Evolutionary conservation across 2,888 invertebrate genomes (phyloP).

Genomic region (Ectobius pallidus): DNA sequence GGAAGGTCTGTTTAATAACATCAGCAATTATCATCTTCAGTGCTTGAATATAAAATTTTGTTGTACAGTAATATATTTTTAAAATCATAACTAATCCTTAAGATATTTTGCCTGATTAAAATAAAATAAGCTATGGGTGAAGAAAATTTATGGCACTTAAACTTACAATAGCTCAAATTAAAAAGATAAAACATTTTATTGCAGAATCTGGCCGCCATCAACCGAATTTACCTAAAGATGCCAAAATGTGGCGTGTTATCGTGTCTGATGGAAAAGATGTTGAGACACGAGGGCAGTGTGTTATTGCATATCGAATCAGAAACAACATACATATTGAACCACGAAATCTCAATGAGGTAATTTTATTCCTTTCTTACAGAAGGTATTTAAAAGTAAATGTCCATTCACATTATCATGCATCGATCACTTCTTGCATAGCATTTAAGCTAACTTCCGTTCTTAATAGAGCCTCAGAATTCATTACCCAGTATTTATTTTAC

Average conservation of each 20-base stretch:
- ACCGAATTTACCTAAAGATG: conserved; percentile 43
- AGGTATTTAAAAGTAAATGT: not conserved
- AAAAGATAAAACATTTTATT: too few relatives aligned
- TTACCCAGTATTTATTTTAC: too few relatives aligned
- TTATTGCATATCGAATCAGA: conserved; percentile 72
- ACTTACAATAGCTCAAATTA: too few relatives aligned
- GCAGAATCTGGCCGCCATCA: conserved; percentile 65
- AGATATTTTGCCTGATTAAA: too few relatives aligned
- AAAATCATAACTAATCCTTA: too few relatives aligned
- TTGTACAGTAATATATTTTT: too few relatives aligned
- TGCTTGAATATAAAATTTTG: too few relatives aligned
- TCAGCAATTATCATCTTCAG: too few relatives aligned
- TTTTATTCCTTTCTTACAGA: not conserved
- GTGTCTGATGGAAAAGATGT: conserved; percentile 66
- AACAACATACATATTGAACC: conserved; percentile 64
- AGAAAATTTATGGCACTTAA: too few relatives aligned
- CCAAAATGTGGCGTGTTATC: conserved; percentile 51
- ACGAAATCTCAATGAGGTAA: conserved; percentile 69
- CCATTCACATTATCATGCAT: too few relatives aligned
- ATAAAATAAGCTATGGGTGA: too few relatives aligned
- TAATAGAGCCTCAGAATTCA: not conserved
- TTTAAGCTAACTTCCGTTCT: not conserved
- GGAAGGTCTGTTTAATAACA: too few relatives aligned
- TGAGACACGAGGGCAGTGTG: conserved; percentile 65
- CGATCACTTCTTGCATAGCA: not conserved